Conservation (phyloP, 2,797 vertebrate species). For the Melanotaenia trifasciata region DNA sequence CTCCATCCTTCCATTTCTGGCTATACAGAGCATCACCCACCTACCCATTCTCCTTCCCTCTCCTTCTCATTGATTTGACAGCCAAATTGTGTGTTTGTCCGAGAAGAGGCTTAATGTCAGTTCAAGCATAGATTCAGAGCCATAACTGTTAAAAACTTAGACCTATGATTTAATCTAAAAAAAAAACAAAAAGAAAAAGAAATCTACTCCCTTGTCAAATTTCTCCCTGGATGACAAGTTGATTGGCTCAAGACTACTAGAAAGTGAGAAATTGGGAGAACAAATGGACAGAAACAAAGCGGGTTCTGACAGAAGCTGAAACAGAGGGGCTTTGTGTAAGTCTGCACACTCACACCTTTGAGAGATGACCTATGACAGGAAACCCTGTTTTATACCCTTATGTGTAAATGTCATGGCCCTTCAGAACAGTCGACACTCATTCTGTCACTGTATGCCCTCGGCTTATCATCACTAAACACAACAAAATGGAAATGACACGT, state of each 20-base stretch:
- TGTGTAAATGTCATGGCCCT: slow-evolving; percentile 77
- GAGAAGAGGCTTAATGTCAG: slow-evolving; percentile 80
- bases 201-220: slow-evolving; percentile 53
- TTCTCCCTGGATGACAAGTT: slow-evolving; percentile 67
- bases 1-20: slow-evolving; percentile 58
- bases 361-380: slow-evolving; percentile 73
- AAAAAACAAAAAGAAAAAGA: slow-evolving; percentile 24
- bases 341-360: slow-evolving; percentile 52
- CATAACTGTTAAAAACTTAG: slow-evolving; percentile 63
- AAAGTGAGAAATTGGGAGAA: slow-evolving; percentile 22
- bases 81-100: slow-evolving; percentile 86
- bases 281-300: slow-evolving; percentile 40
- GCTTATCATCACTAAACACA: slow-evolving; percentile 65
- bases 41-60: slow-evolving; percentile 48
- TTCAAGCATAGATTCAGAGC: slow-evolving; percentile 64
- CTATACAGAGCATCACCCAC: slow-evolving; percentile 62
- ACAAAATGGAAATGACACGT: slow-evolving; percentile 70
- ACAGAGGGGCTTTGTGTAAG: slow-evolving; percentile 9
- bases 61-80: slow-evolving; percentile 81
- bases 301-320: slow-evolving; percentile 20
- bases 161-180: slow-evolving; percentile 62
- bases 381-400: slow-evolving; percentile 68
- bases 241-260: slow-evolving; percentile 41
- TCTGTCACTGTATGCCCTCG: slow-evolving; percentile 67
- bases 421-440: slow-evolving; percentile 72